Conservation (phyloP, 2,888 invertebrate genomes). For the Loripinus fragilis region DNA sequence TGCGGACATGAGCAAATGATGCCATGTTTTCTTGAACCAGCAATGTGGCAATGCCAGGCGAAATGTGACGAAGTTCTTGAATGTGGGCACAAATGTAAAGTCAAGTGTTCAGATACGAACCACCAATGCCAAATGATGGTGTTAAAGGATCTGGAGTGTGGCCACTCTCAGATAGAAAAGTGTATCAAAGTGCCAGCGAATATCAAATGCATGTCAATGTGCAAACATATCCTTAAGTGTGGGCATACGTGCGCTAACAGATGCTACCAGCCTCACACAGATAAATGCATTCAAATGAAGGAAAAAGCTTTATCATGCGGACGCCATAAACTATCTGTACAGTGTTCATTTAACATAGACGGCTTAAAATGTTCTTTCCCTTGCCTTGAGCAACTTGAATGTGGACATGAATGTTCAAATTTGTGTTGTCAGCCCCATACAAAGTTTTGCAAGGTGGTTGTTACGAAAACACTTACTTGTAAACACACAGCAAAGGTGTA, state of each 20-base stretch:
- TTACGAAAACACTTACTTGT: neutral
- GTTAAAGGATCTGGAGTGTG: neutral
- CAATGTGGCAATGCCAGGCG: neutral
- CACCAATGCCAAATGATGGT: neutral
- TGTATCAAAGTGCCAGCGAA: slow-evolving; percentile 65
- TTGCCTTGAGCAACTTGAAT: neutral
- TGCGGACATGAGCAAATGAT: slow-evolving; percentile 36
- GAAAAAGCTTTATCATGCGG: too few relatives aligned
- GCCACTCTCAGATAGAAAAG: slow-evolving; percentile 43
- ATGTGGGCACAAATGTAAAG: neutral
- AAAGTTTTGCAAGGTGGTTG: neutral
- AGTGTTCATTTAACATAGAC: too few relatives aligned
- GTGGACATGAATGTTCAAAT: neutral
- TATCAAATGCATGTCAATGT: neutral
- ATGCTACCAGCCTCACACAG: neutral
- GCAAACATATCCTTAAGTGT: neutral
- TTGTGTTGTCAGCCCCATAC: neutral
- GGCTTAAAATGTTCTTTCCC: neutral
- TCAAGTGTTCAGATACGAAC: neutral
- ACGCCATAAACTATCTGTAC: too few relatives aligned
- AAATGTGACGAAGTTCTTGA: neutral
- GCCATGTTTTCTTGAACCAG: neutral
- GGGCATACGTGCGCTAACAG: neutral
- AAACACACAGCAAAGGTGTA: neutral
- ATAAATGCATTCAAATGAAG: too few relatives aligned